These are phyloP conservation scores for Rhyacichthys aspro DNA, from an alignment of 2,797 vertebrate species.

Conservation along the genomic window DNA sequence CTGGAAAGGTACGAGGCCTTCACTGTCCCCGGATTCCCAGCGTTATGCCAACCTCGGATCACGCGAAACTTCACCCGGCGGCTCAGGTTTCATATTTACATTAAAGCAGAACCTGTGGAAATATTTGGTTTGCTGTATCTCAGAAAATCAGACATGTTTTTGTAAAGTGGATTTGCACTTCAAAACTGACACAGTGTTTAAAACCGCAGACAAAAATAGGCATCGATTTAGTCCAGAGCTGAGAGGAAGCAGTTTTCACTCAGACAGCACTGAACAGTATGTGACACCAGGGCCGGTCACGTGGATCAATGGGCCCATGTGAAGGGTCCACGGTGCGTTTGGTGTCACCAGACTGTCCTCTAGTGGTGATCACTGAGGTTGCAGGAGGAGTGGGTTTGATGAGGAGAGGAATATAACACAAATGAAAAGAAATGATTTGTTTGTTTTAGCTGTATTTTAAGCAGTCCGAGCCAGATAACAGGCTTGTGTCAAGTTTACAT, in stretches of 20 bases:
- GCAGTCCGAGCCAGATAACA: no score
- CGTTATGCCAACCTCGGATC: not conserved
- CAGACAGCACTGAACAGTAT: conserved; percentile 9
- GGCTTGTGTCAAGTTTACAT: no score
- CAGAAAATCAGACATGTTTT: not conserved
- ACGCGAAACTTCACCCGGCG: no score
- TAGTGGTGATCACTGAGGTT: conserved; percentile 44
- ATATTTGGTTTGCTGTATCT: conserved; percentile 13
- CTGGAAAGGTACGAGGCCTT: conserved; percentile 49
- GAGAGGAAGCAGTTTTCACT: conserved; percentile 11
- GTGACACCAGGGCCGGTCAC: conserved; percentile 32
- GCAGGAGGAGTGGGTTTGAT: conserved; percentile 1
- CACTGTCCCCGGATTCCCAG: conserved; percentile 36
- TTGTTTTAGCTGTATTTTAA: no score
- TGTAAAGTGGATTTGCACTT: conserved; percentile 3
- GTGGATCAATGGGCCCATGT: conserved; percentile 41
- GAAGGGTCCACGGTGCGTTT: not conserved
- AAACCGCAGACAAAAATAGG: conserved; percentile 1
- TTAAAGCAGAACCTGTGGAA: conserved; percentile 19
- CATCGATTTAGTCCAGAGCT: not conserved
- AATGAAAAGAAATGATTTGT: no score
- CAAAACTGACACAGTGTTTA: not conserved
- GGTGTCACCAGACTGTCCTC: conserved; percentile 64
- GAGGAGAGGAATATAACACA: no score
- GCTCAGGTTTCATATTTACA: conserved; percentile 23